phyloP scores from a whole-genome alignment of 1,140 invertebrate species.

The Psix sp. region DNA sequence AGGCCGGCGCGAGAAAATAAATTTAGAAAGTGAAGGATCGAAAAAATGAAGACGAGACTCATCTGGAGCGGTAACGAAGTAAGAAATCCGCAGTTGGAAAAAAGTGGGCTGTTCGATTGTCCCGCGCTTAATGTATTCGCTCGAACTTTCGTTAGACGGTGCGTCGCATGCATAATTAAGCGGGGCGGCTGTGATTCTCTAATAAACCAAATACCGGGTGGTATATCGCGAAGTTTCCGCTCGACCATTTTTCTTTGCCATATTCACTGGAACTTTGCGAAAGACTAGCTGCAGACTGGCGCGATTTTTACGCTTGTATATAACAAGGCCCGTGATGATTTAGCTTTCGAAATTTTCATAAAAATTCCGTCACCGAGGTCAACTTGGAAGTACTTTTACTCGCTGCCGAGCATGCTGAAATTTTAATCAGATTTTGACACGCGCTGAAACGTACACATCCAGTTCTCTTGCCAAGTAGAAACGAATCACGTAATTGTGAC shows the following conservation, averaged over 20 bases:
- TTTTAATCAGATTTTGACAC: constrained; percentile 1
- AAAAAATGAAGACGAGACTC: too few relatives aligned
- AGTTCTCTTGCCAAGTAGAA: neutral
- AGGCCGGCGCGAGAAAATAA: constrained; percentile 1
- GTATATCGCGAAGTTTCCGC: constrained; percentile 49
- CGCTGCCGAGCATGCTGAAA: constrained; percentile 2
- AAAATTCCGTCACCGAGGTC: constrained; percentile 22
- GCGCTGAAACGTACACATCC: neutral
- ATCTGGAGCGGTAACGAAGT: neutral
- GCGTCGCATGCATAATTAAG: constrained; percentile 56
- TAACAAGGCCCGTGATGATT: constrained; percentile 24
- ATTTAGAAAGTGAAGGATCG: constrained; percentile 10
- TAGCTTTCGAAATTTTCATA: constrained; percentile 45
- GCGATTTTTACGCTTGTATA: constrained; percentile 39
- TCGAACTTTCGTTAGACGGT: constrained; percentile 50
- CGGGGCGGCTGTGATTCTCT: constrained; percentile 43
- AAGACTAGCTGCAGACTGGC: constrained; percentile 34
- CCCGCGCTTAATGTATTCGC: constrained; percentile 34
- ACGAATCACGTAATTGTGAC: constrained; percentile 15
- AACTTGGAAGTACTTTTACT: neutral
- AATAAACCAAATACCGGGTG: constrained; percentile 39
- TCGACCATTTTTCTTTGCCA: constrained; percentile 29
- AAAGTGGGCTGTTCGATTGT: constrained; percentile 30
- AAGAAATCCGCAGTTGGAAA: neutral
- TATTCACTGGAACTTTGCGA: constrained; percentile 29